Evolutionary conservation across 2,888 invertebrate species (phyloP), one percentile per base, ranked within the genome.

Genomic region (Anagyrus pseudococci): DNA sequence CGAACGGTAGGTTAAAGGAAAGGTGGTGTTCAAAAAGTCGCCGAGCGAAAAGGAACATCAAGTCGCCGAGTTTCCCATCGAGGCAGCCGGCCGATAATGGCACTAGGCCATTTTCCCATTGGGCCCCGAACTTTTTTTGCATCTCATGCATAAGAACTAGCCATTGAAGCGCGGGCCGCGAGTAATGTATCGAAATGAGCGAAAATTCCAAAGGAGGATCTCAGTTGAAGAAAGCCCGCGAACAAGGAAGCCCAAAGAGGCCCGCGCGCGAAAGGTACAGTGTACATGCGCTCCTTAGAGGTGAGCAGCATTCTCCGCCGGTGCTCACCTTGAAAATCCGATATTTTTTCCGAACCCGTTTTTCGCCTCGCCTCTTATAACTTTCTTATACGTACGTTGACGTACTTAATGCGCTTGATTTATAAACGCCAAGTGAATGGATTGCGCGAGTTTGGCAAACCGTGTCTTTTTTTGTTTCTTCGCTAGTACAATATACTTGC

Each of bases 101-200:
- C 23, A 23, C n/a, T n/a, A 15, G 15, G 23, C 13, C 19, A 41
- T 41, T 53, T 60, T 55, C 33, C 43, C 33, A 52, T 48, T 48
- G 25, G n/a, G 13, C 13, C 15, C 26, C 17, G n/a, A n/a, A n/a
- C n/a, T n/a, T n/a, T n/a, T n/a, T 43, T 53, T 43, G 43, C 26
- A 60, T 59, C 64, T 59, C 64, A 59, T 59, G 47, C 56, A 59
- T 56, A 52, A 56, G 47, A 52, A 57, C 41, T 57, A 48, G 15
- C 58, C 50, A 60, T 56, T 64, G 58, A 55, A 23, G 7, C 4
- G 17, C 44, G 49, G 47, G 20, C 10, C 17, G 13, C 22, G 22
- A 23, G 23, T n/a, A 46, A n/a, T n/a, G n/a, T n/a, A n/a, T n/a
- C n/a, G 7, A 7, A 48, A 25, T 4, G 7, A 46, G 47, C 44